Conservation (phyloP, 2,113 vertebrate species). For the Mobula birostris region DNA sequence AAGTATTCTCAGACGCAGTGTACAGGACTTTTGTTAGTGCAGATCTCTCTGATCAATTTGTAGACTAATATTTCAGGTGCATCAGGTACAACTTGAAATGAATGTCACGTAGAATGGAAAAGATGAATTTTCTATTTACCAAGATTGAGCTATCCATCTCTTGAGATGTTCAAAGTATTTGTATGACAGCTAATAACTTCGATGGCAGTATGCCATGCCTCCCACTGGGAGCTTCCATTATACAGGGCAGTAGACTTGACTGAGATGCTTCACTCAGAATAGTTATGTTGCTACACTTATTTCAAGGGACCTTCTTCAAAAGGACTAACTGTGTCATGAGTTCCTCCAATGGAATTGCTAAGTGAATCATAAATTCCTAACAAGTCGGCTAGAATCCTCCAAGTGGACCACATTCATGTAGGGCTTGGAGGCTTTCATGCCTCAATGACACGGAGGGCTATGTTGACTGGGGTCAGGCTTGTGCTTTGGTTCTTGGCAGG, state of each 20-base stretch:
- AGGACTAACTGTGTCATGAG: not conserved
- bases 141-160: slow-evolving; percentile 29
- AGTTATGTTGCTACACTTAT: not conserved
- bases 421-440: no score
- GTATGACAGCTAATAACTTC: slow-evolving; percentile 11
- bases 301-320: not conserved
- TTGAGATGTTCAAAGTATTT: slow-evolving; percentile 14
- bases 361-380: not conserved
- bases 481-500: no score
- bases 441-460: no score
- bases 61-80: slow-evolving; percentile 14
- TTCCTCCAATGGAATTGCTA: not conserved
- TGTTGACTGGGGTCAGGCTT: no score
- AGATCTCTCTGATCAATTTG: not conserved
- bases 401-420: no score
- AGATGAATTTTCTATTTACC: slow-evolving; percentile 16
- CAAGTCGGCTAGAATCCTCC: no score
- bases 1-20: not conserved
- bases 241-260: not conserved
- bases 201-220: not conserved
- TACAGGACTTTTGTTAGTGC: not conserved
- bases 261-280: not conserved
- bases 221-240: slow-evolving; percentile 2
- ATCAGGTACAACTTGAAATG: slow-evolving; percentile 23
- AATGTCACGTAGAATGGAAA: not conserved